phyloP scores from a whole-genome alignment of 2,888 invertebrate genomes.

The Aleiodes testaceus region DNA sequence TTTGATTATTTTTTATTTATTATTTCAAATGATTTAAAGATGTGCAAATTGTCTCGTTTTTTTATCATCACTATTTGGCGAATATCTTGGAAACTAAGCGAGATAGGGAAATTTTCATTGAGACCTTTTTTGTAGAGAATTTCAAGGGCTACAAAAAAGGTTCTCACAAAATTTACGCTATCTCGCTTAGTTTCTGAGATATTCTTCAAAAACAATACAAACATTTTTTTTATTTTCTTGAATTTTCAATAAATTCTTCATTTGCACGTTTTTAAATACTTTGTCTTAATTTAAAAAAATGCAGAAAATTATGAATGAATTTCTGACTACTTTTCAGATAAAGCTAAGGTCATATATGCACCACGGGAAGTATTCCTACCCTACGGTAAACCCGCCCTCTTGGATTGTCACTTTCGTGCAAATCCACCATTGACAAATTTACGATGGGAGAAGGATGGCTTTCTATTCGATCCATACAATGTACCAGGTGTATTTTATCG shows the following conservation, averaged over 20 bases:
- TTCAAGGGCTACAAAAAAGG: too few species aligned
- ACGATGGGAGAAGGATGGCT: slow-evolving; percentile 95
- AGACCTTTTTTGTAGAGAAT: too few species aligned
- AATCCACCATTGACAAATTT: slow-evolving; percentile 93
- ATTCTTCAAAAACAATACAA: too few species aligned
- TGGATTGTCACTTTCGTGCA: slow-evolving; percentile 93
- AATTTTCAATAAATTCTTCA: too few species aligned
- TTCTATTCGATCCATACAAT: slow-evolving; percentile 91
- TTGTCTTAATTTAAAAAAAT: not conserved
- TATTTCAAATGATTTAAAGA: not conserved
- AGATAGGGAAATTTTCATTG: too few species aligned
- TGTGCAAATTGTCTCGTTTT: too few species aligned
- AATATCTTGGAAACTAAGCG: too few species aligned
- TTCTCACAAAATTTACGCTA: too few species aligned
- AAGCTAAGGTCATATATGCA: slow-evolving; percentile 92
- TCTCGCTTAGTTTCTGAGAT: too few species aligned
- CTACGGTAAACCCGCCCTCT: slow-evolving; percentile 85
- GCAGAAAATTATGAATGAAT: slow-evolving; percentile 23
- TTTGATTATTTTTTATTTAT: slow-evolving; percentile 16
- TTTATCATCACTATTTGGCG: too few species aligned
- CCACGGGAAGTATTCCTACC: slow-evolving; percentile 90
- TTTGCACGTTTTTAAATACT: too few species aligned
- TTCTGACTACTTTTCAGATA: slow-evolving; percentile 77
- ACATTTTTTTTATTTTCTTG: too few species aligned
- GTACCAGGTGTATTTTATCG: slow-evolving; percentile 89